Conservation (phyloP, 2,113 vertebrate species). For the Solenodon paradoxus region DNA sequence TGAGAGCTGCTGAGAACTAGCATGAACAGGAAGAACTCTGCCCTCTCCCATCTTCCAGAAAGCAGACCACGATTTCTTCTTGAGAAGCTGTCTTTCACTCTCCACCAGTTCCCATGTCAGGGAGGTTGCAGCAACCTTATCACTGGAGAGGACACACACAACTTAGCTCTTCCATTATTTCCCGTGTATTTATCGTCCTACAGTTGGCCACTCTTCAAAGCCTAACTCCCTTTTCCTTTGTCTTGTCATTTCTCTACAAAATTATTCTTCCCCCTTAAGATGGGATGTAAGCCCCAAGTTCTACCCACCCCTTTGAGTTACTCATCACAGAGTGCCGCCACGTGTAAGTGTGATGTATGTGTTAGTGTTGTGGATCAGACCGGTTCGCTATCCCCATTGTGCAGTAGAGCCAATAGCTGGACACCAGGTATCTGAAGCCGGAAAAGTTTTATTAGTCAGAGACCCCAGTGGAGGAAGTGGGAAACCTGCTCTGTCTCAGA, state of each 20-base stretch:
- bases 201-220: neutral
- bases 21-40: neutral
- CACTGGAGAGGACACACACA: neutral
- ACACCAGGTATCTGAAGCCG: too few relatives aligned
- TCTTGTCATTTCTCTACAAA: neutral
- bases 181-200: neutral
- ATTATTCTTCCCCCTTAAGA: neutral
- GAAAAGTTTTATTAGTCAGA: too few relatives aligned
- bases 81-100: neutral
- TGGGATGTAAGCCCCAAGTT: neutral
- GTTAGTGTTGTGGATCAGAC: too few relatives aligned
- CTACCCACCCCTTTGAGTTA: neutral
- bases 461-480: too few relatives aligned
- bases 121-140: neutral
- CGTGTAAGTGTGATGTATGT: neutral
- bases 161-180: neutral
- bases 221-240: neutral
- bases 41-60: neutral
- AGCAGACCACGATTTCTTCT: neutral
- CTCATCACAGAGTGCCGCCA: neutral
- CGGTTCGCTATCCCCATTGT: too few relatives aligned
- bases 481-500: too few relatives aligned
- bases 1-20: neutral
- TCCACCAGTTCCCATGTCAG: neutral
- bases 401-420: too few relatives aligned